Evolutionary conservation across 2,113 vertebrate genomes (phyloP), one percentile per base, ranked within the genome.

Genomic region (Neodontobutis hainanensis): DNA sequence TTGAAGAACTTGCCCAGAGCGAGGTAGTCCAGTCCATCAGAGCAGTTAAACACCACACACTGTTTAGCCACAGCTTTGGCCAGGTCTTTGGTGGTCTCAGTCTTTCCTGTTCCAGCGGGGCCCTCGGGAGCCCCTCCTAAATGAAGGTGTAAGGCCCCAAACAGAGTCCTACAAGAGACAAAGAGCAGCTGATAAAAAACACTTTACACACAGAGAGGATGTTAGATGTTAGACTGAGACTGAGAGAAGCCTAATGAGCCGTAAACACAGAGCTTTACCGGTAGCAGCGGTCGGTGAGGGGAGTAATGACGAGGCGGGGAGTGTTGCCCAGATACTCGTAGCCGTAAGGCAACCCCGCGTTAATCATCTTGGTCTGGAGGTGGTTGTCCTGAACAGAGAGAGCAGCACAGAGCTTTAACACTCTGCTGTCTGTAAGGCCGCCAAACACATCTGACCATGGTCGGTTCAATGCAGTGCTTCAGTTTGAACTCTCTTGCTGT

Each of bases 1-100:
- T 97, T 97, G 77, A 98, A 97, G 87, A 97, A 96, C 79, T 97
- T 97, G 43, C 95, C 95, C 59, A 96, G 80, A 15, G 95, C 95
- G 45, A 96, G 89, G 80, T 96, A 98, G 89, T 96, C 95, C 75
- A 97, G 82, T 53, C 95, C 95, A 60, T 98, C 96, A 0, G 95
- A 98, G 83, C 95, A 96, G 89, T 95, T 96, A 85, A 97, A 97
- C 68, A 97, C 95, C 2, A 96, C 94, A 77, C 95, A 92, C 44
- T 97, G 95, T 50, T 97, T 96, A 55, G 96, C 96, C 10, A 97
- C 90, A 45, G 96, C 95, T 85, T 97, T 96, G 68, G 96, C 94
- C 80, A 97, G 89, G 60, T 96, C 95, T 85, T 97, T 96, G 51
- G 95, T 97, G 1, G 95, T 97, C 85, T 97, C 95, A 0, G 95